Conservation (phyloP, 2,888 invertebrate species). For the Amblyjoppa proteus region DNA sequence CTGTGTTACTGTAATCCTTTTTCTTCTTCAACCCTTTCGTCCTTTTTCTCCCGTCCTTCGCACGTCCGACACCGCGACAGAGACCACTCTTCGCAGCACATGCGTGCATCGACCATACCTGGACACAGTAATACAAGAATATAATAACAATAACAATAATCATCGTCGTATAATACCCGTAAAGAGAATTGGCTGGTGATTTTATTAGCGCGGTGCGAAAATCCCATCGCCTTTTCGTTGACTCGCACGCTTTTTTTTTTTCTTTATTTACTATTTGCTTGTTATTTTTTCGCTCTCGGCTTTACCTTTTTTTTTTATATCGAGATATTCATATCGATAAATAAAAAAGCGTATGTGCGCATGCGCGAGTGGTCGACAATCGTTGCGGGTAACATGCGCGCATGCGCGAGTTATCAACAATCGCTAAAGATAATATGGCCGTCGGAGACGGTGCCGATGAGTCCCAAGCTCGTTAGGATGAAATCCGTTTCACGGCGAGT, state of each 20-base stretch:
- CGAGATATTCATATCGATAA: background rate
- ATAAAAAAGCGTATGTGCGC: too few species aligned
- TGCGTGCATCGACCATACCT: slow-evolving; percentile 32
- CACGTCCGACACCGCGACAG: background rate
- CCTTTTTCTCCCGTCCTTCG: slow-evolving; percentile 41
- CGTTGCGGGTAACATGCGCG: too few species aligned
- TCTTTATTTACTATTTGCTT: slow-evolving; percentile 59
- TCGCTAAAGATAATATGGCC: background rate
- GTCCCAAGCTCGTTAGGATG: background rate
- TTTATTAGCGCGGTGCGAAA: slow-evolving; percentile 72
- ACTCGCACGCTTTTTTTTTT: slow-evolving; percentile 31
- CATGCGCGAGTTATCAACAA: too few species aligned
- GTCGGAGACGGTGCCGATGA: background rate
- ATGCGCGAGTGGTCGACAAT: too few species aligned
- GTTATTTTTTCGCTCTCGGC: slow-evolving; percentile 43
- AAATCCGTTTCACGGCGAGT: background rate
- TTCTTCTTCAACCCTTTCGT: slow-evolving; percentile 43
- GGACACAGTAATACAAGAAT: slow-evolving; percentile 35
- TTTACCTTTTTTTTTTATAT: slow-evolving; percentile 16
- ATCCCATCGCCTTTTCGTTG: slow-evolving; percentile 30
- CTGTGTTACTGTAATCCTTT: slow-evolving; percentile 32
- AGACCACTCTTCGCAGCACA: slow-evolving; percentile 35
- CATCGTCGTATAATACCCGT: slow-evolving; percentile 69
- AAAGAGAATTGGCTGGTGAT: slow-evolving; percentile 72
- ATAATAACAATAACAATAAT: slow-evolving; percentile 72